A percentile compares a stretch with the other conserved stretches of the same genome.
Conservation (phyloP, 2,113 vertebrate genomes). For the Ciconia stormi region DNA sequence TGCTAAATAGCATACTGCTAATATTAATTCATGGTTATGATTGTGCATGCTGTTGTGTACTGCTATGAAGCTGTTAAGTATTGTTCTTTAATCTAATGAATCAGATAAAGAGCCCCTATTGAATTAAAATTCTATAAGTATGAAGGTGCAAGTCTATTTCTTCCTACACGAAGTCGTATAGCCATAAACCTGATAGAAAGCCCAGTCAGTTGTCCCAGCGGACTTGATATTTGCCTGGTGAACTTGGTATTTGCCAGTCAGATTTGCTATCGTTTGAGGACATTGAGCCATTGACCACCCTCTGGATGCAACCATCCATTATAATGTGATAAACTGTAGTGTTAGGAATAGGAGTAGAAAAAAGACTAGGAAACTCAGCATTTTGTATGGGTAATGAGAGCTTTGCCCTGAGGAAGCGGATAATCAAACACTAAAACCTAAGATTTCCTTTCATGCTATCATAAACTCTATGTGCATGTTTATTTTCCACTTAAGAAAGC, state of each 20-base stretch:
- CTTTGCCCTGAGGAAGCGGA: neutral
- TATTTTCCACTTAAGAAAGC: neutral
- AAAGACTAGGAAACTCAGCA: neutral
- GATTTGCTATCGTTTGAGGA: neutral
- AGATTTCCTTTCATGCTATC: neutral
- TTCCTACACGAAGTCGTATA: neutral
- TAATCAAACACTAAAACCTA: neutral
- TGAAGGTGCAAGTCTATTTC: neutral
- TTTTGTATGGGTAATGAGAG: neutral
- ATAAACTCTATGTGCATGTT: neutral
- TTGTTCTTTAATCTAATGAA: neutral
- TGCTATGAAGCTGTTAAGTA: neutral
- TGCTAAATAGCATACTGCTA: neutral
- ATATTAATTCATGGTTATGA: neutral
- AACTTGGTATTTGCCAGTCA: neutral
- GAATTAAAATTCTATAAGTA: neutral
- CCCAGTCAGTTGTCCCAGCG: neutral
- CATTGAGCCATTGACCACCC: neutral
- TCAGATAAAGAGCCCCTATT: neutral
- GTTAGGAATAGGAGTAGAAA: neutral
- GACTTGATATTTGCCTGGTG: neutral
- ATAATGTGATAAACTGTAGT: neutral
- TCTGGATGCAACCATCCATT: neutral
- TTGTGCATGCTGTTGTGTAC: neutral
- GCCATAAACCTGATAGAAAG: neutral